These are phyloP conservation scores for Cromileptes altivelis DNA, from an alignment of 2,113 vertebrate genomes.

Conservation along the genomic window DNA sequence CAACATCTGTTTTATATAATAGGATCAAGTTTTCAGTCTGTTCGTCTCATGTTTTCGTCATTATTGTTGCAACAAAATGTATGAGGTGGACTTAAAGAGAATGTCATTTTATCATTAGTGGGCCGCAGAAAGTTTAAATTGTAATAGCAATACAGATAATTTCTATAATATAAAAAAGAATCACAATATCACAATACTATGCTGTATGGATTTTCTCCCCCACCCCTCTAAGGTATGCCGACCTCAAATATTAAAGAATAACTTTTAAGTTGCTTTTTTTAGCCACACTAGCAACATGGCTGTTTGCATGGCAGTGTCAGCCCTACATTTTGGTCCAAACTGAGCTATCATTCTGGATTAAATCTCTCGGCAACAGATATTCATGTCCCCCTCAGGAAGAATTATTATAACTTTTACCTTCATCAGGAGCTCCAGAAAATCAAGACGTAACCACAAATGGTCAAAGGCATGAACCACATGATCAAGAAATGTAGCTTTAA, in stretches of 20 bases:
- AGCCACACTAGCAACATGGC: background rate
- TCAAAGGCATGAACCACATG: background rate
- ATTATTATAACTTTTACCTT: background rate
- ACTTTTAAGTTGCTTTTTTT: background rate
- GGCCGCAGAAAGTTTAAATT: too few species aligned
- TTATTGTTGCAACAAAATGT: too few species aligned
- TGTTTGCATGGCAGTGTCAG: background rate
- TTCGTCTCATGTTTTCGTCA: too few species aligned
- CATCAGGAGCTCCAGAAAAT: background rate
- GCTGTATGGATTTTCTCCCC: too few species aligned
- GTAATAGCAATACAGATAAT: too few species aligned
- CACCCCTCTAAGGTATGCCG: background rate
- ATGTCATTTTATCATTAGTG: too few species aligned
- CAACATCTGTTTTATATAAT: too few species aligned
- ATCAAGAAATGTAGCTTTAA: slow-evolving; percentile 1
- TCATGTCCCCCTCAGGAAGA: background rate
- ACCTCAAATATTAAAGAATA: background rate
- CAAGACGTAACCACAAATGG: background rate
- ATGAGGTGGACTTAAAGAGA: too few species aligned
- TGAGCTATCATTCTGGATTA: background rate
- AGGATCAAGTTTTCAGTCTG: too few species aligned
- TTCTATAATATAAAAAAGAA: too few species aligned
- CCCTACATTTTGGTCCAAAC: background rate
- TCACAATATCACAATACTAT: too few species aligned
- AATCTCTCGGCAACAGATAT: background rate